Conservation (phyloP, 2,888 invertebrate species). For the Trimorus sp. region DNA sequence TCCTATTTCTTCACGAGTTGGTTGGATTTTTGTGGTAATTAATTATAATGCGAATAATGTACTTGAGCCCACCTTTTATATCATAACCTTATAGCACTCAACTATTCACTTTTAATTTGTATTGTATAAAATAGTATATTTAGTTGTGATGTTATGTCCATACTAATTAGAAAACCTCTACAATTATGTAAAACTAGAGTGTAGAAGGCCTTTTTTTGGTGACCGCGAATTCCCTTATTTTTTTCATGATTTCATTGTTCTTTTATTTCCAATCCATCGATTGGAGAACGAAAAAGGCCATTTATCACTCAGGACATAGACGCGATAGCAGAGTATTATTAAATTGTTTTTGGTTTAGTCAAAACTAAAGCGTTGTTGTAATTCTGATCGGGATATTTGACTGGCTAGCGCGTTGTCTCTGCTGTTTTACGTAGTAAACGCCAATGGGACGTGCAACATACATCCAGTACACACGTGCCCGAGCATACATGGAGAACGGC, state of each 20-base stretch:
- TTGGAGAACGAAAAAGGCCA: background rate
- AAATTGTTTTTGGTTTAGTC: slow-evolving; percentile 3
- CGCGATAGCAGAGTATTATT: background rate
- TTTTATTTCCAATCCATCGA: background rate
- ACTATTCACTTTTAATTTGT: no score
- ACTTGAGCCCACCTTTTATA: no score
- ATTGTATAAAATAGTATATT: no score
- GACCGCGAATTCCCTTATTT: no score
- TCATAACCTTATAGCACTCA: no score
- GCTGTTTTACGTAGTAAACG: slow-evolving; percentile 59
- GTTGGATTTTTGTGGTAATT: no score
- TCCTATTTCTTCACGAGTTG: no score
- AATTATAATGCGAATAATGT: no score
- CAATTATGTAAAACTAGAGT: no score
- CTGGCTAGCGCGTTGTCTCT: slow-evolving; percentile 49
- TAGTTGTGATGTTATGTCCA: no score
- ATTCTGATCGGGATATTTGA: slow-evolving; percentile 37
- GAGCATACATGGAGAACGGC: slow-evolving; percentile 54
- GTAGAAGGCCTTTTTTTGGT: no score
- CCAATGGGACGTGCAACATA: slow-evolving; percentile 62
- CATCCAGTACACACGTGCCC: slow-evolving; percentile 57
- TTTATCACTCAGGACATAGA: background rate
- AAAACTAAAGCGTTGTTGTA: slow-evolving; percentile 26
- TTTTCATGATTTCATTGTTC: background rate
- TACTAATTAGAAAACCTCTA: no score